Conservation (phyloP, 1,140 invertebrate species). For the Babylonia areolata region DNA sequence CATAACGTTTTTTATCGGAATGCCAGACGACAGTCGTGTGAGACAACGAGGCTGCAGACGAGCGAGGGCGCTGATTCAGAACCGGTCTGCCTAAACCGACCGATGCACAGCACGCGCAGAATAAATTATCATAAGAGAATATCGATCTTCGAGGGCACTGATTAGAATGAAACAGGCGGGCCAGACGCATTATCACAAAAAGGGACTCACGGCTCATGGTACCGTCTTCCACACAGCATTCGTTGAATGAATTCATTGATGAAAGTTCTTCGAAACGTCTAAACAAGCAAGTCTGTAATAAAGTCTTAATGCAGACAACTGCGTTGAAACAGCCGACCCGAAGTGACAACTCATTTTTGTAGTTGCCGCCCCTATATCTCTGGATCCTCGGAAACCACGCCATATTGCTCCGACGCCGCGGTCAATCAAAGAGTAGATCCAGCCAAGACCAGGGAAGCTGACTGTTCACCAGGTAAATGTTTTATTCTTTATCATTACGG, state of each 20-base stretch:
- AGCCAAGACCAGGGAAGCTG: not conserved
- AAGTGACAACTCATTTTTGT: not conserved
- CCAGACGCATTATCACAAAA: not conserved
- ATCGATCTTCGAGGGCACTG: not conserved
- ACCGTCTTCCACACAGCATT: not conserved
- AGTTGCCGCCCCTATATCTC: not conserved
- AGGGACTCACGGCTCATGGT: not conserved
- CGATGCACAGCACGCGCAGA: slow-evolving; percentile 1
- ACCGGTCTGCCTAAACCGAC: too few species aligned
- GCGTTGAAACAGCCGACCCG: not conserved
- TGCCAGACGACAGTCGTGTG: not conserved
- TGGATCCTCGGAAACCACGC: slow-evolving; percentile 5
- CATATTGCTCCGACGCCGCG: not conserved
- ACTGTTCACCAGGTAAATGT: not conserved
- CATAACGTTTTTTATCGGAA: too few species aligned
- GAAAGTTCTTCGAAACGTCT: not conserved
- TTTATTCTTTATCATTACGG: not conserved
- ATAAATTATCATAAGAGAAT: not conserved
- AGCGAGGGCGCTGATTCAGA: not conserved
- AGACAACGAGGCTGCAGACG: not conserved
- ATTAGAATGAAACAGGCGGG: slow-evolving; percentile 3
- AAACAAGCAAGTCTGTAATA: not conserved
- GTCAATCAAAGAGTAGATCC: not conserved
- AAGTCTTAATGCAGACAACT: not conserved
- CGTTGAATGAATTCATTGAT: not conserved